These are phyloP conservation scores for Uloborus diversus DNA, from an alignment of 1,140 invertebrate species.

Conservation along the genomic window DNA sequence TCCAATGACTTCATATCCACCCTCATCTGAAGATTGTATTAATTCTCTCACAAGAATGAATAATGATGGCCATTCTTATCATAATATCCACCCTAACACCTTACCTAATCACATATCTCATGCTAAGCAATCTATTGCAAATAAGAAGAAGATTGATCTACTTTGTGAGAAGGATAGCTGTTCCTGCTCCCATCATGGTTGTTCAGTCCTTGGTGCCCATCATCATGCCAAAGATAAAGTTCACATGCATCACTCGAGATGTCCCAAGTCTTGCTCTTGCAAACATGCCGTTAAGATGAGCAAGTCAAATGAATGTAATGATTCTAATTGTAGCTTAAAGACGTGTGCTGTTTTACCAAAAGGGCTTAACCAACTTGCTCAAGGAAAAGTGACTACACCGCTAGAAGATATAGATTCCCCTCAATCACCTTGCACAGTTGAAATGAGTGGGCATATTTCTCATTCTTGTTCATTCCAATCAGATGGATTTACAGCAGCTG, in stretches of 20 bases:
- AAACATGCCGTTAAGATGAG: constrained; percentile 6
- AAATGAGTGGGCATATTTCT: constrained; percentile 47
- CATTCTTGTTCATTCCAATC: constrained; percentile 53
- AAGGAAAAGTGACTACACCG: constrained; percentile 24
- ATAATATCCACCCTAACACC: constrained; percentile 18
- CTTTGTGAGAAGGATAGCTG: not conserved
- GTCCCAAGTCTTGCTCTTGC: constrained; percentile 4
- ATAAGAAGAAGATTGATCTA: constrained; percentile 15
- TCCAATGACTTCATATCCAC: constrained; percentile 5
- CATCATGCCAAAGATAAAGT: constrained; percentile 24
- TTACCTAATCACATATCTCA: not conserved
- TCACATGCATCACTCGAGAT: not conserved
- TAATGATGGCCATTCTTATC: constrained; percentile 13
- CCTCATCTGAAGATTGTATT: not conserved
- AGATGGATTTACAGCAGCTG: constrained; percentile 46
- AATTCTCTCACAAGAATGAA: constrained; percentile 3
- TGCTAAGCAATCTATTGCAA: constrained; percentile 6
- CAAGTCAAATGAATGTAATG: not conserved
- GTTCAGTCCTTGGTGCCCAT: constrained; percentile 1
- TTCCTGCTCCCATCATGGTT: not conserved
- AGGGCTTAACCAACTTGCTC: constrained; percentile 16
- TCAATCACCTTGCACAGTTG: constrained; percentile 45
- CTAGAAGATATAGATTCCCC: constrained; percentile 41
- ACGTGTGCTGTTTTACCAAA: constrained; percentile 19
- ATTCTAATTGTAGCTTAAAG: not conserved